Evolutionary conservation across 1,140 invertebrate species (phyloP), one percentile per base, ranked within the genome.

Genomic region (Hormaphis cornu): DNA sequence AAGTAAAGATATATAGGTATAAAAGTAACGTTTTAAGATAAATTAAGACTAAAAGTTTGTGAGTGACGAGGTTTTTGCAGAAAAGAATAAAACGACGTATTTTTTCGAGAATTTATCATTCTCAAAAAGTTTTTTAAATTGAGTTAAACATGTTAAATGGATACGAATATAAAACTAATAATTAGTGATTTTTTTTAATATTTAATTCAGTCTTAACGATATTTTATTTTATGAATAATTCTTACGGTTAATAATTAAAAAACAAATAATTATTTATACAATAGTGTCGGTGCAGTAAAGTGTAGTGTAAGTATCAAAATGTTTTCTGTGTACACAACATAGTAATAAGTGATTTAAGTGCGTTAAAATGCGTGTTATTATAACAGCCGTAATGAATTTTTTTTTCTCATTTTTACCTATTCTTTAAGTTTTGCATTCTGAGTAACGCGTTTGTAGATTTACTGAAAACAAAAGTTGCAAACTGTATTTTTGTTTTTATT

Each of bases 341-440:
- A 33, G 4, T 53, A 30, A 35, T 3, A 33, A 12, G 54, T 58
- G 54, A 37, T 58, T 40, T 58, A 14, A 9, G 58, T 63, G 58
- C 58, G 26, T 46, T 46, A 30, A 2, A 63, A 63, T 46, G 24
- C 40, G 58, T 63, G 40, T 63, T 18, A 37, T 5, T 22, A 37
- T 40, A 40, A 40, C 14, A 58, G 20, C 20, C 33, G 24, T n/a
- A 37, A 37, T 9, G 1, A 24, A 37, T 40, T 9, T 58, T 58
- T 14, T 37, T 16, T 7, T 37, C 28, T 24, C 16, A 22, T 22
- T 52, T 37, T 66, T 66, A 66, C 61, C 61, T 66, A 66, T 66
- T 66, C 50, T 33, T 48, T 66, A 66, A 50, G 50, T 48, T 66
- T 66, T 66, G 40, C 61, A 66, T 66, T 66, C 16, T 66, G 18